Conservation (phyloP, 2,888 invertebrate species). For the Portevinia maculata region DNA sequence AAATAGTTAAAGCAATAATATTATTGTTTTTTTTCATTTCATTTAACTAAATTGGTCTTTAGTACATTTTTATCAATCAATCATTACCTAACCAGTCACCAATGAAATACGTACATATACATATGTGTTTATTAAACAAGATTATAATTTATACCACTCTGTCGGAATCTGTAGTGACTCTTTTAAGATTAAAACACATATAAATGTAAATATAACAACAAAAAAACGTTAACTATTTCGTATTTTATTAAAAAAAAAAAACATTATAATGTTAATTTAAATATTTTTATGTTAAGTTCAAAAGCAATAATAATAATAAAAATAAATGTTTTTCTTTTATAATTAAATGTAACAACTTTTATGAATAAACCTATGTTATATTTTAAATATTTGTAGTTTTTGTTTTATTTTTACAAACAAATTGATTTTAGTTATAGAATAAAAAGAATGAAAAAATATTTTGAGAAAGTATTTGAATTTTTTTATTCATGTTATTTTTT, state of each 20-base stretch:
- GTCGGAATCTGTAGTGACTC: no score
- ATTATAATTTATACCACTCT: neutral
- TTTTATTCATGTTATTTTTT: constrained; percentile 29
- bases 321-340: constrained; percentile 9
- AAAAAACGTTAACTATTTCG: constrained; percentile 13
- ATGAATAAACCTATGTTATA: neutral
- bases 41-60: constrained; percentile 5
- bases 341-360: constrained; percentile 14
- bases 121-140: neutral
- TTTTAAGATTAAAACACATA: constrained; percentile 1
- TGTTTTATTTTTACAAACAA: constrained; percentile 43
- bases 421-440: constrained; percentile 35
- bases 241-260: constrained; percentile 23
- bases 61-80: constrained; percentile 5
- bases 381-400: constrained; percentile 17
- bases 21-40: neutral
- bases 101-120: constrained; percentile 3
- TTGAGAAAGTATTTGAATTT: constrained; percentile 37
- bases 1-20: constrained; percentile 1
- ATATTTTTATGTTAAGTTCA: neutral
- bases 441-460: constrained; percentile 30
- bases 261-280: neutral
- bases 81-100: constrained; percentile 11
- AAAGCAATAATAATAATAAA: constrained; percentile 8
- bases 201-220: constrained; percentile 23